A percentile compares a stretch with the other conserved stretches of the same genome.
Evolutionary conservation across 2,113 vertebrate species (phyloP).

Genomic region (Melanerpes formicivorus): DNA sequence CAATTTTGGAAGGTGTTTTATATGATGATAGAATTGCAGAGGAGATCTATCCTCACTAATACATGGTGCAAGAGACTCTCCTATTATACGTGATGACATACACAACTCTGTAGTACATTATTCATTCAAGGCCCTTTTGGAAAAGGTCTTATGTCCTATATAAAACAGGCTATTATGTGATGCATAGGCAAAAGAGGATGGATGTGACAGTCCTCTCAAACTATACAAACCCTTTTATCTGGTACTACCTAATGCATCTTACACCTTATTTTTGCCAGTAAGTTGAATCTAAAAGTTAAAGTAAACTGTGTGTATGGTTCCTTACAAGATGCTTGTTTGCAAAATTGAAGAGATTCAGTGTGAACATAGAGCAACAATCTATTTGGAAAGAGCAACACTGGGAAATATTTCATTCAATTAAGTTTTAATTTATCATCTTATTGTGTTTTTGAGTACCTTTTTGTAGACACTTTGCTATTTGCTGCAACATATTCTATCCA

Average conservation of each 20-base stretch:
- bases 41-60: conserved; percentile 38
- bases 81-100: conserved; percentile 39
- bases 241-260: not conserved
- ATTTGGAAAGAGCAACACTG: not conserved
- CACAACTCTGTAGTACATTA: conserved; percentile 58
- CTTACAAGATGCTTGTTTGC: not conserved
- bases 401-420: not conserved
- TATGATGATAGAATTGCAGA: conserved; percentile 25
- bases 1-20: conserved; percentile 54
- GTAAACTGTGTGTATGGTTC: not conserved
- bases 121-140: conserved; percentile 51
- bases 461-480: not conserved
- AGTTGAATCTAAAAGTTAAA: not conserved
- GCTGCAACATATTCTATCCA: not conserved
- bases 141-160: conserved; percentile 66
- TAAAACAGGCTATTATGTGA: conserved; percentile 65
- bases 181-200: conserved; percentile 63
- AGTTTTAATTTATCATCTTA: not conserved
- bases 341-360: not conserved
- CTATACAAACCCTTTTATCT: conserved; percentile 26
- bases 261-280: not conserved
- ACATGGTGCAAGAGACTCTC: conserved; percentile 17
- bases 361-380: not conserved
- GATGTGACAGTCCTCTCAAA: conserved; percentile 53
- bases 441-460: not conserved